Conservation (phyloP, 2,888 invertebrate species). For the Corbicula japonica region DNA sequence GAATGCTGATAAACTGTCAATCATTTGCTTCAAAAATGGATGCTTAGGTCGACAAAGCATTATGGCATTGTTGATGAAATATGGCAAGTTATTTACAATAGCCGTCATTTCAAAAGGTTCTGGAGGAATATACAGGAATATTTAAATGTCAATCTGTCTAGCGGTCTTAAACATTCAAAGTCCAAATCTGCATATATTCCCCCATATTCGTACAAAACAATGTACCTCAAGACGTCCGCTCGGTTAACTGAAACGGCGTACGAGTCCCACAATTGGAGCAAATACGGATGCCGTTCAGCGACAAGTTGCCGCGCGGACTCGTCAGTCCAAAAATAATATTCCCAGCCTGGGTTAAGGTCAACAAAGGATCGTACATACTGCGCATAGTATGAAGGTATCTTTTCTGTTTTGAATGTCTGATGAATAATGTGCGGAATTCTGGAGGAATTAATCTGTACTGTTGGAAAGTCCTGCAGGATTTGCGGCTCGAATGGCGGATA, state of each 20-base stretch:
- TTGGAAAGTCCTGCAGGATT: constrained; percentile 30
- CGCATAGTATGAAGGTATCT: constrained; percentile 23
- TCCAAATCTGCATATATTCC: constrained; percentile 82
- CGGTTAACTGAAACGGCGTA: constrained; percentile 73
- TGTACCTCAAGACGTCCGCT: constrained; percentile 80
- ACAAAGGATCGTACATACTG: constrained; percentile 66
- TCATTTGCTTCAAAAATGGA: too few relatives aligned
- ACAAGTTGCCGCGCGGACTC: constrained; percentile 75
- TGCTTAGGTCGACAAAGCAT: too few relatives aligned
- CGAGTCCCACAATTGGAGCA: constrained; percentile 70
- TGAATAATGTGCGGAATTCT: too few relatives aligned
- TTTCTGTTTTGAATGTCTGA: constrained; percentile 29
- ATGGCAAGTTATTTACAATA: constrained; percentile 68
- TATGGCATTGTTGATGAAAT: constrained; percentile 74
- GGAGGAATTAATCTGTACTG: constrained; percentile 12
- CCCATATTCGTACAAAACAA: constrained; percentile 79
- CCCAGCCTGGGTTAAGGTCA: constrained; percentile 77
- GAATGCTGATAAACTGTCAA: too few relatives aligned
- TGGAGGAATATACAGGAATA: constrained; percentile 74
- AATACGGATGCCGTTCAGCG: constrained; percentile 70
- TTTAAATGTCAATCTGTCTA: constrained; percentile 66
- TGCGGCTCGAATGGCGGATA: too few relatives aligned
- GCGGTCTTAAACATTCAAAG: constrained; percentile 73
- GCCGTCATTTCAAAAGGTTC: constrained; percentile 75
- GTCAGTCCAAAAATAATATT: constrained; percentile 83